Base-by-base conservation (phyloP, 2,113 vertebrate genomes). In the Athene cunicularia region DNA sequence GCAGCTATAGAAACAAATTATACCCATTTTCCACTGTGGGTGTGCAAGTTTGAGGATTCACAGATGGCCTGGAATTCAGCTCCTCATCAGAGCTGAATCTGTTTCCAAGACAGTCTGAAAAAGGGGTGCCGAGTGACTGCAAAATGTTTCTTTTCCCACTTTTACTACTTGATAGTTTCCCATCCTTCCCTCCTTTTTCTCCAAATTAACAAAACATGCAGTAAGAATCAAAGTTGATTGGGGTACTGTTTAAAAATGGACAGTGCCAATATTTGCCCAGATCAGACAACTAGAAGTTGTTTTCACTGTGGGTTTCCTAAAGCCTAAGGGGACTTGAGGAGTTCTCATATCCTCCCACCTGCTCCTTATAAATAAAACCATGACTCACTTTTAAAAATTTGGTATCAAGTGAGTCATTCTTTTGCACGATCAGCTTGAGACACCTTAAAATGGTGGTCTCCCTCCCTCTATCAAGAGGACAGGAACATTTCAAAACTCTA, bases 1-100 rank as follows among this genome's bases (percentile, higher is more conserved):
- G 93, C 80, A 95, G 50, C 77, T 91, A 96, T 62, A 94, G 94
- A 97, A 97, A 95, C 80, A 97, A 97, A 97, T 97, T 95, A 96
- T 91, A 94, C 11, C 94, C 84, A 88, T 97, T 97, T 97, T 95
- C 93, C 77, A 94, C 91, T 94, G 96, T 97, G 96, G 97, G 95
- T 96, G 97, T 97, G 88, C 55, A 86, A 95, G 62, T 86, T 95
- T 91, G 94, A 97, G 94, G 86, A 96, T 93, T 97, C 97, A 97
- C 97, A 97, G 95, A 97, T 97, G 97, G 96, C 71, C 86, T 93
- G 58, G 89, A 95, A 95, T 94, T 95, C 90, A 96, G 79, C 37
- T 92, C n/a, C 62, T 90, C 79, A 92, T 93, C 53, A 88, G 70
- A 94, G 68, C 19, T 73, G 93, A 87, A 82, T 68, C 39, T 90